Evolutionary conservation across 2,797 vertebrate genomes (phyloP).

Genomic region (Podarcis lilfordi): DNA sequence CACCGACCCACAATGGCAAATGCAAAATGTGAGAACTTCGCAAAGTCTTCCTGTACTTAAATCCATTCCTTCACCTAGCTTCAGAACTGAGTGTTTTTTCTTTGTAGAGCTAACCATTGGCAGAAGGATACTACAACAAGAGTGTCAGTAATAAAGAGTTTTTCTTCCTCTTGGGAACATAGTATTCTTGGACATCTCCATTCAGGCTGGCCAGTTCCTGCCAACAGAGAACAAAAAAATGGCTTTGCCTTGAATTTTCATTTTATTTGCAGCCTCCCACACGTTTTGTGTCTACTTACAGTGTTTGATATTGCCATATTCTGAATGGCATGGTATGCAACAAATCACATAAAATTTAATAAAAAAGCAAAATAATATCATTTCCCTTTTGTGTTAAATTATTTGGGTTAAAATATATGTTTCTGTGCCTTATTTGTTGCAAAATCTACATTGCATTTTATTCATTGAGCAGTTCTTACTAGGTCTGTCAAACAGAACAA

Average conservation of each 20-base stretch:
- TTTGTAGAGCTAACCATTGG: background rate
- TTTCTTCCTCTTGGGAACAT: background rate
- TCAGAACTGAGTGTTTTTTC: background rate
- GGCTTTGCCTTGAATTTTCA: background rate
- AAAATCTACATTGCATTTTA: conserved; percentile 73
- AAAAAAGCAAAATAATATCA: conserved; percentile 48
- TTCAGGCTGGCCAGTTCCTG: background rate
- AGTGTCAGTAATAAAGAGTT: background rate
- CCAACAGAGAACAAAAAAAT: background rate
- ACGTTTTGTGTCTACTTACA: conserved; percentile 27
- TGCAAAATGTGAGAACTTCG: too few species aligned
- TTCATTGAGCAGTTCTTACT: conserved; percentile 71
- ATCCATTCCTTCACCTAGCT: background rate
- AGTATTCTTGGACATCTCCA: too few species aligned
- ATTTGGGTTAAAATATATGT: conserved; percentile 64
- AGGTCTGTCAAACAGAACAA: conserved; percentile 70
- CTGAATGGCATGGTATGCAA: conserved; percentile 11
- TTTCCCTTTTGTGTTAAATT: conserved; percentile 64
- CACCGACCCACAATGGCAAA: too few species aligned
- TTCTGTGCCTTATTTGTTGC: conserved; percentile 72
- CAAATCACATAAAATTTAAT: conserved; percentile 52
- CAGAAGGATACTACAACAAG: background rate
- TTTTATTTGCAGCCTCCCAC: background rate
- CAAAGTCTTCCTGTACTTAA: background rate
- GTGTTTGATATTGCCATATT: conserved; percentile 42